phyloP scores from a whole-genome alignment of 2,888 invertebrate genomes.

The Rotaria sp. region DNA sequence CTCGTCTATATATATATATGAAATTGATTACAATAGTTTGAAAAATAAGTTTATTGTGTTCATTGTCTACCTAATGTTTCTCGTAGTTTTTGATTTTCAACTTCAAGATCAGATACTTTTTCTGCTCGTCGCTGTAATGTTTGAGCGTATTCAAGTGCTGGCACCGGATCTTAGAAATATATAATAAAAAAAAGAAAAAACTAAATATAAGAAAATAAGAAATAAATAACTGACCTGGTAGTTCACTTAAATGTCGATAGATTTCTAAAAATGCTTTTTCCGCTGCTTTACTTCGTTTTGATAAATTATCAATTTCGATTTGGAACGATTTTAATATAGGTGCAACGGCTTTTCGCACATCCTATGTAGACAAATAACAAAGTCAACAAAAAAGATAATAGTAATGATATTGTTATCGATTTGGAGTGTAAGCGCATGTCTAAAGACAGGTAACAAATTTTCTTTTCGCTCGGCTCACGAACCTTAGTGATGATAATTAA shows the following conservation, averaged over 20 bases:
- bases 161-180: constrained; percentile 55
- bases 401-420: neutral
- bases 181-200: neutral
- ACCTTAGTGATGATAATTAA: neutral
- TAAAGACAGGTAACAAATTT: neutral
- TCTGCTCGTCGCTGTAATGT: constrained; percentile 56
- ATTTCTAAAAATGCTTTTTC: constrained; percentile 59
- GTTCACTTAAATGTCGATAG: constrained; percentile 58
- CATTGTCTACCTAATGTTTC: constrained; percentile 57
- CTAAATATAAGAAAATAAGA: neutral
- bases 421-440: neutral
- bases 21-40: too few relatives aligned
- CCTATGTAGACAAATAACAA: neutral
- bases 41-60: constrained; percentile 43
- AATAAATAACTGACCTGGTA: constrained; percentile 54
- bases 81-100: constrained; percentile 58
- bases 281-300: constrained; percentile 58
- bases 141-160: constrained; percentile 55
- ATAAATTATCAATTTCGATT: constrained; percentile 58
- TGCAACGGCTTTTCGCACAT: constrained; percentile 55
- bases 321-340: constrained; percentile 61
- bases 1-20: too few relatives aligned
- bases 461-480: neutral
- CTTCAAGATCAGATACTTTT: constrained; percentile 56
- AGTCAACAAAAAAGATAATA: neutral